A percentile compares a stretch with the other conserved stretches of the same genome.
These are phyloP conservation scores for Zoanthus sansibaricus DNA, from an alignment of 92 coral and sea anemone genomes.

Conservation along the genomic window DNA sequence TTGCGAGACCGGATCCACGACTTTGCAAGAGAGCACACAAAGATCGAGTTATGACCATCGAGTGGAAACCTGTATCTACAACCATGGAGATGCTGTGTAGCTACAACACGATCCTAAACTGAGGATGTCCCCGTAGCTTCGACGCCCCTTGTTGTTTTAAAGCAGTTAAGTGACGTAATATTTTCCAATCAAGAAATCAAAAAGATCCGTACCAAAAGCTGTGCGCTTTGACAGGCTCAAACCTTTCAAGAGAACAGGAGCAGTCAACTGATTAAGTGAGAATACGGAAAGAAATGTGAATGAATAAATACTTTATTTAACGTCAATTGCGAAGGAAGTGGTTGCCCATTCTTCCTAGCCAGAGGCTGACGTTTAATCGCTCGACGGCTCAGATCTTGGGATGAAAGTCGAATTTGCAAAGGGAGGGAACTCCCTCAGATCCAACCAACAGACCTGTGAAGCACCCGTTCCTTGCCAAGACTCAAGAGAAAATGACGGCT, in stretches of 20 bases:
- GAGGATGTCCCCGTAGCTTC: neutral
- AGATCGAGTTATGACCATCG: conserved; percentile 38
- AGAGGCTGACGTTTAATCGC: too few relatives aligned
- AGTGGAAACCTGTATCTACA: neutral
- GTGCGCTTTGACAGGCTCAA: too few relatives aligned
- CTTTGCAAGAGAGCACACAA: conserved; percentile 32
- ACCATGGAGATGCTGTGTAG: conserved; percentile 38
- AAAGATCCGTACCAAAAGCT: too few relatives aligned
- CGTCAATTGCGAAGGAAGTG: too few relatives aligned
- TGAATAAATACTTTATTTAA: too few relatives aligned
- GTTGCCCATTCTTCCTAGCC: too few relatives aligned
- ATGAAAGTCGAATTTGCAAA: too few relatives aligned
- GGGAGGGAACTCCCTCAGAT: neutral
- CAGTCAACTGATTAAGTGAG: neutral
- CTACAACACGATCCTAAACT: conserved; percentile 35
- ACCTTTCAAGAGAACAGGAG: too few relatives aligned
- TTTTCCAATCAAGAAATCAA: too few relatives aligned
- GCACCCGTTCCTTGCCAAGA: neutral
- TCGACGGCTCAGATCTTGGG: too few relatives aligned
- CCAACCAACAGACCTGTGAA: neutral
- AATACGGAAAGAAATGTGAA: neutral
- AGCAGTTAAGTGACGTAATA: too few relatives aligned
- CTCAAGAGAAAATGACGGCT: neutral
- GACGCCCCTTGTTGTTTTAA: too few relatives aligned
- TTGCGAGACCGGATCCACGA: conserved; percentile 33